Conservation (phyloP, 2,113 vertebrate species). For the Saccopteryx bilineata region DNA sequence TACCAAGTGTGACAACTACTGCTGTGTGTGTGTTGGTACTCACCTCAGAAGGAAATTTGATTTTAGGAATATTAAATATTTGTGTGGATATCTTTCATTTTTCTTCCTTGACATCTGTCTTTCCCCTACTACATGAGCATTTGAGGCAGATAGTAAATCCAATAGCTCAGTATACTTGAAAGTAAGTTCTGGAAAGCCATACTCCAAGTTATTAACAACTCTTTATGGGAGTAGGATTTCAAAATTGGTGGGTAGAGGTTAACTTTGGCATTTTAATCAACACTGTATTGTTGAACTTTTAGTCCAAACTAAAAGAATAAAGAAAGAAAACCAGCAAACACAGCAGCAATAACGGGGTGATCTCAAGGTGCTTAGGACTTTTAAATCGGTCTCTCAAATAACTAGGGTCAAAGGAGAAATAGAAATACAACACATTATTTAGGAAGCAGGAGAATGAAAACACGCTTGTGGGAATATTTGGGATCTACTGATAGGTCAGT, state of each 20-base stretch:
- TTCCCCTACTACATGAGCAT: neutral
- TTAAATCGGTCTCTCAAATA: neutral
- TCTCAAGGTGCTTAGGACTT: constrained; percentile 10
- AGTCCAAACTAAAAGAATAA: constrained; percentile 7
- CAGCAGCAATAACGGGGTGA: neutral
- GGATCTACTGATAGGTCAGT: neutral
- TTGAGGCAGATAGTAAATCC: neutral
- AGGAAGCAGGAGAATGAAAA: neutral
- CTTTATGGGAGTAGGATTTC: neutral
- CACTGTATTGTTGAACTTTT: neutral
- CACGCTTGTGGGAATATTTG: neutral
- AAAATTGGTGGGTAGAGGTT: neutral
- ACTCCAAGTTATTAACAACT: neutral
- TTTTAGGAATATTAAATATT: constrained; percentile 34
- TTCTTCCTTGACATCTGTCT: neutral
- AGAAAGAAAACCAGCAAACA: neutral
- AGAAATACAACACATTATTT: neutral
- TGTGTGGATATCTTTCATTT: neutral
- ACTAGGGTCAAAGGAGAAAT: neutral
- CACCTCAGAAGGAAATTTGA: neutral
- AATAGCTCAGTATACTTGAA: neutral
- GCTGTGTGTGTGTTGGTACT: neutral
- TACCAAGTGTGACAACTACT: neutral
- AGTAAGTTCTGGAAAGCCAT: neutral
- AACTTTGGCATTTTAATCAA: neutral